Evolutionary conservation across 2,113 vertebrate species (phyloP), one percentile per base, ranked within the genome.

Genomic region (Procapra przewalskii): DNA sequence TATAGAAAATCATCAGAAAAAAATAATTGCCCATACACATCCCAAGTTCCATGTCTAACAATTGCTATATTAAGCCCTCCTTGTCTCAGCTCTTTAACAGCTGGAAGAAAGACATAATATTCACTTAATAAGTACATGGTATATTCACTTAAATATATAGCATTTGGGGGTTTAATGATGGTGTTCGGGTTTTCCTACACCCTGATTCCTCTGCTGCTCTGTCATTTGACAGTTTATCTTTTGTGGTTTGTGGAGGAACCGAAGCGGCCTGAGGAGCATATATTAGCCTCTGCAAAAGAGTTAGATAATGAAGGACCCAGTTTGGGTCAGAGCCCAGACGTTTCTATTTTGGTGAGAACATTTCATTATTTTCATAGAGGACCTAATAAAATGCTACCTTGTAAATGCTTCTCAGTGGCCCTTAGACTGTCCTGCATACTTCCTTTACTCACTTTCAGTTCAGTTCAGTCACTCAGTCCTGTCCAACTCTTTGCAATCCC

Each of bases 281-380:
- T n/a, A 17, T 59, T 83, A 82, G 17, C 36, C 86, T 71, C 40
- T 36, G 75, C 89, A n/a, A 88, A 83, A 97, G 43, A 64, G 6
- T 64, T 59, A 91, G 85, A 71, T 54, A 91, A 96, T 62, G 31
- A 96, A 92, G 43, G 33, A n/a, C 31, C 21, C 62, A 82, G 59
- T 21, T 81, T 67, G 40, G 17, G n/a, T 62, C 59, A 80, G 23
- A 95, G 83, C 17, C 36, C 90, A 83, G 54, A 82, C 8, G 3
- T 83, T 97, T 90, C 94, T 95, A 80, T 91, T 96, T 98, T 96
- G 67, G 54, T 88, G 10, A 94, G 36, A 96, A 94, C 25, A 86
- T 92, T 83, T 96, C 27, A 89, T 91, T 93, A 43, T 95, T 77
- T 82, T 95, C 40, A 48, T 23, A 14, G 79, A 83, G 40, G 29